Percentiles rank a stretch among this genome's conserved stretches.
Evolutionary conservation across 2,113 vertebrate species (phyloP).

Genomic region (Blennius ocellaris): DNA sequence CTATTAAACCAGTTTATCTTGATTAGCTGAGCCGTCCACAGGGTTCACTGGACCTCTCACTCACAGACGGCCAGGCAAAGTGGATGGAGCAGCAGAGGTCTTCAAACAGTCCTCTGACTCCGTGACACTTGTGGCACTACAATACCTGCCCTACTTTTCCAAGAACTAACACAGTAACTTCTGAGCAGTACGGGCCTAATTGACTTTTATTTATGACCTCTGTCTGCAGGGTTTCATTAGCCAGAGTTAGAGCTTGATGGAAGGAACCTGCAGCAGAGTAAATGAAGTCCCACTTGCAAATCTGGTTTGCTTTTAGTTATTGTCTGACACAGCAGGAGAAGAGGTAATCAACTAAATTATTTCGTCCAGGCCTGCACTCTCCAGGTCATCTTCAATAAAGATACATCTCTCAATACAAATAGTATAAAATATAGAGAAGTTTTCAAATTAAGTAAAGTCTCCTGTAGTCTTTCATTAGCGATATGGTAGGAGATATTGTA

Average conservation of each 20-base stretch:
- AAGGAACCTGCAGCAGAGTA: background rate
- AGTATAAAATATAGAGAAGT: too few relatives aligned
- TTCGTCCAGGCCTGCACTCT: background rate
- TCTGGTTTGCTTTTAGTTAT: background rate
- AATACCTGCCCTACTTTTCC: conserved; percentile 4
- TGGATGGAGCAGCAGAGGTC: too few relatives aligned
- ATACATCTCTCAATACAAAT: too few relatives aligned
- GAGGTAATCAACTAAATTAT: background rate
- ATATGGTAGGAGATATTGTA: too few relatives aligned
- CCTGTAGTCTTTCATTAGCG: too few relatives aligned
- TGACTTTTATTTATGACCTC: conserved; percentile 29
- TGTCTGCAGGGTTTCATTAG: conserved; percentile 40
- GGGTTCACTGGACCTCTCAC: too few relatives aligned
- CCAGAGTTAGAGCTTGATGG: conserved; percentile 9
- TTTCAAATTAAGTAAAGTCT: too few relatives aligned
- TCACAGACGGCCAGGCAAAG: too few relatives aligned
- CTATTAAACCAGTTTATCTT: too few relatives aligned
- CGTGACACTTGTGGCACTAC: too few relatives aligned
- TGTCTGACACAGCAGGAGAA: conserved; percentile 1
- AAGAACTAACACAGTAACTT: conserved; percentile 28
- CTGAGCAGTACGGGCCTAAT: conserved; percentile 24
- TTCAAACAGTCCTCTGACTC: too few relatives aligned
- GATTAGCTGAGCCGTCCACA: too few relatives aligned
- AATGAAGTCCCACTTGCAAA: conserved; percentile 26
- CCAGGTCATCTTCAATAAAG: background rate